Percentiles rank a stretch among this genome's conserved stretches.
Conservation (phyloP, 2,113 vertebrate species). For the Lepus americanus region DNA sequence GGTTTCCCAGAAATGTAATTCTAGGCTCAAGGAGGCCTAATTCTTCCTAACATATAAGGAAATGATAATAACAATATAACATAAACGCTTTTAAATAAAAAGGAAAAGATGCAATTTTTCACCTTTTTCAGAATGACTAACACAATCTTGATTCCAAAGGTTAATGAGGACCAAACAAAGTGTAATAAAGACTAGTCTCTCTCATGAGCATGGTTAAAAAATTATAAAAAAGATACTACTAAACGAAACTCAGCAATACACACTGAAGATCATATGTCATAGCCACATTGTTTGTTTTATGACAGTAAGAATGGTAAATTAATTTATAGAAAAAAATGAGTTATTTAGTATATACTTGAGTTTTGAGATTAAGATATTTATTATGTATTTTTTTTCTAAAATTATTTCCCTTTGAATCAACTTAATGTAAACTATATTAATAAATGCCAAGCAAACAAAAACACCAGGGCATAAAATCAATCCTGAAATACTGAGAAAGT, state of each 20-base stretch:
- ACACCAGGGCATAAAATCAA: background rate
- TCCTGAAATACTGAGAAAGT: background rate
- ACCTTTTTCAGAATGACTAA: background rate
- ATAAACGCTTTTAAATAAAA: background rate
- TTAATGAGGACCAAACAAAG: background rate
- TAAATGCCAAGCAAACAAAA: background rate
- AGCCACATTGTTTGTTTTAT: background rate
- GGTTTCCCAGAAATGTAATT: background rate
- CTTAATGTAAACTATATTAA: slow-evolving; percentile 24
- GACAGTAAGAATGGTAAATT: background rate
- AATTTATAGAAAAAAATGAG: background rate
- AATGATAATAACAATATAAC: background rate
- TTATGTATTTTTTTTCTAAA: background rate
- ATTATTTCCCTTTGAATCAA: background rate
- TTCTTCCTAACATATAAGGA: background rate
- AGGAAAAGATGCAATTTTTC: too few species aligned
- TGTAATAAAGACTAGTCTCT: background rate
- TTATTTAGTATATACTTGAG: background rate
- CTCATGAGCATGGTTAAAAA: background rate
- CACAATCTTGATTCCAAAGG: background rate
- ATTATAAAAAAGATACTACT: background rate
- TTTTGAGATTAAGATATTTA: background rate
- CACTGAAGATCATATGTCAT: background rate
- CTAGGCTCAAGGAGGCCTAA: background rate
- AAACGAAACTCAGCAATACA: background rate